These are phyloP conservation scores for Hephaestus fuliginosus DNA, from an alignment of 2,797 vertebrate genomes.

Conservation along the genomic window DNA sequence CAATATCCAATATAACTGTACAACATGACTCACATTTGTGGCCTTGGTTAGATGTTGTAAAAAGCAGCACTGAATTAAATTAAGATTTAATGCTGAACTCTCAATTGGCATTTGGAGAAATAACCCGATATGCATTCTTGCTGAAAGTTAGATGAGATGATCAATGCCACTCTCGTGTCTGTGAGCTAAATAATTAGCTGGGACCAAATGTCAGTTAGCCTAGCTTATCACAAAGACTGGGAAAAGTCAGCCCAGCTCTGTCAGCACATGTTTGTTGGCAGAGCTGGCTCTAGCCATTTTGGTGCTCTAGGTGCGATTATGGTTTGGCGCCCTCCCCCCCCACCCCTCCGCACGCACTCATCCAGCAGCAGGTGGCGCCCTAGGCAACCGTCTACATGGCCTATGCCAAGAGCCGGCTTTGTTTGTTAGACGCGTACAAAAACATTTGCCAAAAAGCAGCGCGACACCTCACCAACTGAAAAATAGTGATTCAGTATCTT, in stretches of 20 bases:
- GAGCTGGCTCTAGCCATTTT: too few relatives aligned
- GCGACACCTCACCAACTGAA: neutral
- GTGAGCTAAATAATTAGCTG: neutral
- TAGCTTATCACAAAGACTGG: neutral
- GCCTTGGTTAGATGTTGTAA: neutral
- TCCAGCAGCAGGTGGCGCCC: too few relatives aligned
- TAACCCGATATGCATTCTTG: neutral
- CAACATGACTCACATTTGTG: neutral
- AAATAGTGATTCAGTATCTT: neutral
- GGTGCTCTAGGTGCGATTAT: too few relatives aligned
- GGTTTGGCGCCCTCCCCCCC: too few relatives aligned
- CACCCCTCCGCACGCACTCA: too few relatives aligned
- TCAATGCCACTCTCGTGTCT: neutral
- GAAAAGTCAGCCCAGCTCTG: neutral
- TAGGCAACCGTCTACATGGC: too few relatives aligned
- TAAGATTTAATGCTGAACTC: too few relatives aligned
- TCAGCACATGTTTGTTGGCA: neutral
- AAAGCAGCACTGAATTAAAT: slow-evolving; percentile 1
- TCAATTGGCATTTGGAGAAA: neutral
- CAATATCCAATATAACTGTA: neutral
- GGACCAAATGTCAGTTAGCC: neutral
- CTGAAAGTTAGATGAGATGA: neutral
- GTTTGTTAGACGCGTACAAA: neutral
- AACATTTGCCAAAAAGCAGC: neutral
- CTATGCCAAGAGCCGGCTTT: too few relatives aligned